These are phyloP conservation scores for Tenualosa ilisha DNA, from an alignment of 2,797 vertebrate species.

Conservation along the genomic window DNA sequence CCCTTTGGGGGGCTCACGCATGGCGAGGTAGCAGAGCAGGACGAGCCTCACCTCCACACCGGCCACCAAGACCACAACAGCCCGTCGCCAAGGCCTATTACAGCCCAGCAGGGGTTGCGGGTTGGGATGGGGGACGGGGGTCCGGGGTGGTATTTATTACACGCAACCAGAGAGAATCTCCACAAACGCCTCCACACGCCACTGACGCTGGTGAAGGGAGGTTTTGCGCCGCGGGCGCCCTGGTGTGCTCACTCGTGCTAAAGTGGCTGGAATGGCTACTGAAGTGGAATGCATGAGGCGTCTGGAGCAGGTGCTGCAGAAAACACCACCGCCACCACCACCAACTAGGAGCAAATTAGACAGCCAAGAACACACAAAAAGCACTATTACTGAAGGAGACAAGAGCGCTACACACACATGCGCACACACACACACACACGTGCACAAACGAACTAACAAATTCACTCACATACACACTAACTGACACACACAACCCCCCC, in stretches of 20 bases:
- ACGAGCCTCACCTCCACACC: neutral
- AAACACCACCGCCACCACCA: neutral
- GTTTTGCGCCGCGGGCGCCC: neutral
- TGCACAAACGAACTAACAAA: neutral
- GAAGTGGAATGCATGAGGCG: neutral
- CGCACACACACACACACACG: neutral
- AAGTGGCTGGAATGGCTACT: neutral
- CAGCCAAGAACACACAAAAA: neutral
- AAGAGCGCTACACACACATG: constrained; percentile 25
- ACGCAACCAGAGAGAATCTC: neutral
- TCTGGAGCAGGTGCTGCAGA: neutral
- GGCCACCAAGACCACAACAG: neutral
- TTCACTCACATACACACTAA: neutral
- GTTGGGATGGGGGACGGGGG: too few relatives aligned
- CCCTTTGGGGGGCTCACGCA: neutral
- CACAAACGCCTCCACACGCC: neutral
- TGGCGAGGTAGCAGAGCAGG: neutral
- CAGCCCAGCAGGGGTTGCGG: neutral
- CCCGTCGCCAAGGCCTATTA: neutral
- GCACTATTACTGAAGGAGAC: neutral
- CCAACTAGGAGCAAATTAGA: constrained; percentile 5
- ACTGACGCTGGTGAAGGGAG: neutral
- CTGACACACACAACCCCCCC: neutral
- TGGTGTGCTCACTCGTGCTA: neutral
- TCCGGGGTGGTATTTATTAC: neutral